These are phyloP conservation scores for Panonychus citri DNA, from an alignment of 1,140 invertebrate species.

Conservation along the genomic window DNA sequence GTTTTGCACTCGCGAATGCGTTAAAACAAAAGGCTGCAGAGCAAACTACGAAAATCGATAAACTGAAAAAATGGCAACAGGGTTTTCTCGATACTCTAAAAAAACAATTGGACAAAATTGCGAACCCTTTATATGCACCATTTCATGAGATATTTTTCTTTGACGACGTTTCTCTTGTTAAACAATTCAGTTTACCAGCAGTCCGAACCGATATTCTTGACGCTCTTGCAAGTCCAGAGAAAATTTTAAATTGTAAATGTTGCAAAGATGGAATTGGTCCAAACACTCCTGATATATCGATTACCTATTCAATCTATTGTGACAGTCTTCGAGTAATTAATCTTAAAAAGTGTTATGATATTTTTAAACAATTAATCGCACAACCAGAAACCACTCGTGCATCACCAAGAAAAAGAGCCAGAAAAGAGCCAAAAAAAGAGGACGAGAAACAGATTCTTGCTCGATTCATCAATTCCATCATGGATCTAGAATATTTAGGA, in stretches of 20 bases:
- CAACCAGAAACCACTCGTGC: not conserved
- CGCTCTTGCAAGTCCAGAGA: not conserved
- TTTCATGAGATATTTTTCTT: not conserved
- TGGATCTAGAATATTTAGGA: not conserved
- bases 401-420: not conserved
- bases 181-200: not conserved
- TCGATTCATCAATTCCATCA: not conserved
- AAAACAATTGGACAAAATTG: too few relatives aligned
- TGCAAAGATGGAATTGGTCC: not conserved
- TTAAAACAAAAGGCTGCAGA: too few relatives aligned
- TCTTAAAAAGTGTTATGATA: not conserved
- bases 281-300: not conserved
- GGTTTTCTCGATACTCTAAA: too few relatives aligned
- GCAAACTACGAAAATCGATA: too few relatives aligned
- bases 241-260: not conserved
- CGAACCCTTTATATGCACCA: too few relatives aligned
- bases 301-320: not conserved
- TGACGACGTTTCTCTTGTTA: not conserved
- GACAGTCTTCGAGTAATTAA: not conserved
- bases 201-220: not conserved
- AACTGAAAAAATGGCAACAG: too few relatives aligned
- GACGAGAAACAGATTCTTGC: not conserved
- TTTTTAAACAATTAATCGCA: not conserved
- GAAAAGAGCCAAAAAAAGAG: not conserved
- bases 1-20: too few relatives aligned